Evolutionary conservation across 2,113 vertebrate genomes (phyloP), one percentile per base, ranked within the genome.

Genomic region (Carassius auratus): DNA sequence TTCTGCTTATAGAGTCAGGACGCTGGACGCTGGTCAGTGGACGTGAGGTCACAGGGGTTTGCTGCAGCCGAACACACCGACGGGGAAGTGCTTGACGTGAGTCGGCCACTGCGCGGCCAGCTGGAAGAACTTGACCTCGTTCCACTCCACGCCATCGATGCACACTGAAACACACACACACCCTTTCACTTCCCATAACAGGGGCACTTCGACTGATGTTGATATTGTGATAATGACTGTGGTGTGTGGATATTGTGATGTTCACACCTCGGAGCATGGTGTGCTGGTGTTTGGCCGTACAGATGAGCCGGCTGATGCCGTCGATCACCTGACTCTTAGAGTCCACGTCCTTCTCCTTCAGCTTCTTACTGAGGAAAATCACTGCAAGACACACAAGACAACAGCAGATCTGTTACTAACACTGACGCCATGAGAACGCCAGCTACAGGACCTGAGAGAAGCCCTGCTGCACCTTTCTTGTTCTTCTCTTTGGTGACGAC

Each of bases 401-500:
- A 82, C 55, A 45, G 42, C 52, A 19, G 52, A 55, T 19, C 17
- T 19, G 17, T 6, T 55, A 55, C 5, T 17, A 55, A 17, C 17
- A 55, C 45, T 48, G 45, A 48, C 45, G 42, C 42, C 42, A 42
- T 12, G 10, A 8, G 45, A 12, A 42, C 66, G 6, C 5, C 55
- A 57, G 15, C 55, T 57, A 19, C 55, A 75, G 42, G 8, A 38
- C 66, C 66, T 48, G 21, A 50, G 21, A 45, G 73, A 48, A 50
- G 23, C 38, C 19, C 4, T 12, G 38, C 42, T 17, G 21, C 15
- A 96, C 95, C 95, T 92, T 96, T 96, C 90, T 96, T 96, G 88
- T 98, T 97, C 89, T 98, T 98, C 92, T 98, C 96, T 94, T 97
- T 96, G 89, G 96, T 97, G 91, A 98, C 96, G 14, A 98, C 96